Conservation (phyloP, 2,113 vertebrate genomes). For the Salvelinus namaycush region DNA sequence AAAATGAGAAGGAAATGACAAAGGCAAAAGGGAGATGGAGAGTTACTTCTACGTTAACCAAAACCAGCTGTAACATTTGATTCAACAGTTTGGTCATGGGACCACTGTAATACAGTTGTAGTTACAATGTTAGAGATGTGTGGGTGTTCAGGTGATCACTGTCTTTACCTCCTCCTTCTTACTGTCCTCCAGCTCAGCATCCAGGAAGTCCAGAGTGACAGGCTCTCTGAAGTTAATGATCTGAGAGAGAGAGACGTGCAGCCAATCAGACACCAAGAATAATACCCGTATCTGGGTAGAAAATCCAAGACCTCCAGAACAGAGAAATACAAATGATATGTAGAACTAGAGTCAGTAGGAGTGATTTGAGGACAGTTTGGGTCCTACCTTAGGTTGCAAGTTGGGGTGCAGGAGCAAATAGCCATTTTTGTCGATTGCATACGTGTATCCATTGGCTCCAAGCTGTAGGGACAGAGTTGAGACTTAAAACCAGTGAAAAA, state of each 20-base stretch:
- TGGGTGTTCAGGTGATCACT: not conserved
- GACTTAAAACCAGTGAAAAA: not conserved
- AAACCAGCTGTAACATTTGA: not conserved
- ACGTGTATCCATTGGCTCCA: slow-evolving; percentile 96
- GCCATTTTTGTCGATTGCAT: slow-evolving; percentile 95
- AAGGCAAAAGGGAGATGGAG: not conserved
- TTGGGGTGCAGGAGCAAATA: slow-evolving; percentile 97
- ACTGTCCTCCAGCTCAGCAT: slow-evolving; percentile 92
- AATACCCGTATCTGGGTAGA: not conserved
- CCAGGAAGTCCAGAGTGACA: slow-evolving; percentile 94
- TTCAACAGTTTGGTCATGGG: not conserved
- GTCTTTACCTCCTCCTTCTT: slow-evolving; percentile 90
- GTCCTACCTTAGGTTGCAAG: slow-evolving; percentile 88
- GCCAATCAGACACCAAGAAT: slow-evolving; percentile 23
- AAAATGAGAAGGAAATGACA: not conserved
- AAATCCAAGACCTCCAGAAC: slow-evolving; percentile 7
- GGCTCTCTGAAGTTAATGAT: slow-evolving; percentile 95
- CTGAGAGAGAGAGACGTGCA: slow-evolving; percentile 59
- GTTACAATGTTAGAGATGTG: too few species aligned
- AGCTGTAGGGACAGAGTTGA: slow-evolving; percentile 74
- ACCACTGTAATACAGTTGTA: too few species aligned
- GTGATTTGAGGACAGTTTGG: not conserved
- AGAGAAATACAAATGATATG: not conserved
- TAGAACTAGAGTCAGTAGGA: not conserved
- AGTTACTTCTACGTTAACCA: not conserved